Conservation (phyloP, 2,113 vertebrate genomes). For the Boleophthalmus pectinirostris region DNA sequence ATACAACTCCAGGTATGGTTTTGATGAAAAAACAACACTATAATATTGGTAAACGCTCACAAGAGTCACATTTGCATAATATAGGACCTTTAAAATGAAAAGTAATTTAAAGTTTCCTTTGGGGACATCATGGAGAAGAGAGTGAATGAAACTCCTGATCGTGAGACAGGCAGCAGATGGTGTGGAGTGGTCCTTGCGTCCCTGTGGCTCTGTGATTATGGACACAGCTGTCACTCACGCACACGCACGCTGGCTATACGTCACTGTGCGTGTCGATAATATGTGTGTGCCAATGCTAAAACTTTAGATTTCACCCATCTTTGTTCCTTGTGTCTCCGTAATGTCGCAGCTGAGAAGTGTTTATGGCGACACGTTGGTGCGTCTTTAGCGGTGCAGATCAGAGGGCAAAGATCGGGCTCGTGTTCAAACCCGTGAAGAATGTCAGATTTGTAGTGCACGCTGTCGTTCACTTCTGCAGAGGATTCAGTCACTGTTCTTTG, state of each 20-base stretch:
- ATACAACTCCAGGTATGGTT: too few species aligned
- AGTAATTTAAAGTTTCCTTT: conserved; percentile 24
- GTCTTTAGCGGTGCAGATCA: conserved; percentile 5
- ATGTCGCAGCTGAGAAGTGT: conserved; percentile 1
- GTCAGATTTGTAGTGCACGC: conserved; percentile 8
- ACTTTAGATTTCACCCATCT: conserved; percentile 11
- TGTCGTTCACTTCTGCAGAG: neutral
- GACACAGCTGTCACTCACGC: conserved; percentile 73
- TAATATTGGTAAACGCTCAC: too few species aligned
- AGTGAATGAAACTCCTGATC: conserved; percentile 8
- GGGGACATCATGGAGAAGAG: conserved; percentile 23
- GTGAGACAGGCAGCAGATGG: conserved; percentile 69
- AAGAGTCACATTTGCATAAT: too few species aligned
- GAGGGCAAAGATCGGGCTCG: conserved; percentile 35
- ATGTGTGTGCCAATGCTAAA: neutral
- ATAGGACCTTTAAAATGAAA: too few species aligned
- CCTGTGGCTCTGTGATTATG: conserved; percentile 67
- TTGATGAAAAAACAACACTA: too few species aligned
- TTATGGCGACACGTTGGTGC: conserved; percentile 28
- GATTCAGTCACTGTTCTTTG: neutral
- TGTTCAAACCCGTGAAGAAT: conserved; percentile 25
- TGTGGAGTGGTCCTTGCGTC: conserved; percentile 54
- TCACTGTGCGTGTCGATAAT: neutral
- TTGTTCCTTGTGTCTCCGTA: conserved; percentile 9
- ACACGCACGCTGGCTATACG: conserved; percentile 37